phyloP scores from a whole-genome alignment of 1,140 invertebrate genomes.

The Idris sp. region DNA sequence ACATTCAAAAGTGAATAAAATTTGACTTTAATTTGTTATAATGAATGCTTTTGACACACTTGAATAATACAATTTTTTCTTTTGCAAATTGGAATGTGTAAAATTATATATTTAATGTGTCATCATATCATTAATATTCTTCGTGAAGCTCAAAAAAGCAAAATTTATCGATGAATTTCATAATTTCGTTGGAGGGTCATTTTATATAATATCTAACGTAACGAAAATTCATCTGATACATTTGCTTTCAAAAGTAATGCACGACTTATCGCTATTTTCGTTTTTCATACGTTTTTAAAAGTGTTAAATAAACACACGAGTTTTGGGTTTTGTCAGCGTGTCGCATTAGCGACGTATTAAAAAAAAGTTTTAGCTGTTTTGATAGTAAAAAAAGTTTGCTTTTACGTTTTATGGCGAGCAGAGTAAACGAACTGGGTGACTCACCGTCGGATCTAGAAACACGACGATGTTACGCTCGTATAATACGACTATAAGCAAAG shows the following conservation, averaged over 20 bases:
- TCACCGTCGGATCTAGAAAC: constrained; percentile 64
- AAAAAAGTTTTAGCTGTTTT: constrained; percentile 53
- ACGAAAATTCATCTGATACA: constrained; percentile 29
- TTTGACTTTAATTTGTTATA: too few relatives aligned
- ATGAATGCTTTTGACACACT: too few relatives aligned
- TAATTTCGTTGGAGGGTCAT: neutral
- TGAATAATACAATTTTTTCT: too few relatives aligned
- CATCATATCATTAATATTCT: too few relatives aligned
- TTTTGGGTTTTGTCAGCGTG: constrained; percentile 39
- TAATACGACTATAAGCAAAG: constrained; percentile 44
- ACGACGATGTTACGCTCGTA: constrained; percentile 39
- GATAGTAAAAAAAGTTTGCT: constrained; percentile 52
- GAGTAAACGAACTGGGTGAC: constrained; percentile 68
- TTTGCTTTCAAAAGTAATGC: constrained; percentile 38
- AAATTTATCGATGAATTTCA: constrained; percentile 14
- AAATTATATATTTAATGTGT: too few relatives aligned
- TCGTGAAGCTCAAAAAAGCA: neutral
- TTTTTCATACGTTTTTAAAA: constrained; percentile 34
- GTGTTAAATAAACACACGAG: constrained; percentile 41
- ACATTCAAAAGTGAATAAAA: too few relatives aligned
- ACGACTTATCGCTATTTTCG: constrained; percentile 37
- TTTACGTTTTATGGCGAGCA: constrained; percentile 51
- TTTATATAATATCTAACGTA: constrained; percentile 21
- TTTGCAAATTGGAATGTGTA: too few relatives aligned
- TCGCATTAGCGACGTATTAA: constrained; percentile 37